Conservation (phyloP, 2,113 vertebrate species). For the Thermophis baileyi region DNA sequence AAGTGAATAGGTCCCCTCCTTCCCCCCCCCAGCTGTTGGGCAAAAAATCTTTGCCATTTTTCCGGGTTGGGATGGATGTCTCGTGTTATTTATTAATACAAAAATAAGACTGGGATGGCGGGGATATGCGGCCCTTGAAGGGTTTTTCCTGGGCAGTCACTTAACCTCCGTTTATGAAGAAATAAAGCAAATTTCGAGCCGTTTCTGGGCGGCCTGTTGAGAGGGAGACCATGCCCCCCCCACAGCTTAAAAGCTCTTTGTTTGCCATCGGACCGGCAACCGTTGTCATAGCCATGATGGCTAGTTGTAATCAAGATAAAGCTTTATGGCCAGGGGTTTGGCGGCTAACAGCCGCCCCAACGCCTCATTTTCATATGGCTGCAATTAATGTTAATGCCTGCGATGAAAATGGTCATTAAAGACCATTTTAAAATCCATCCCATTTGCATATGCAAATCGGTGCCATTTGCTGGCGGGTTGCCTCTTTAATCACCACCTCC, state of each 20-base stretch:
- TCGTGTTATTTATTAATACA: background rate
- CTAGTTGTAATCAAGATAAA: slow-evolving; percentile 74
- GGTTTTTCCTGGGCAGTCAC: slow-evolving; percentile 63
- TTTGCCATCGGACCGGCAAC: slow-evolving; percentile 68
- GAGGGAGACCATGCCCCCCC: slow-evolving; percentile 35
- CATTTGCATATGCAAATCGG: slow-evolving; percentile 79
- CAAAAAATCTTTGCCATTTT: background rate
- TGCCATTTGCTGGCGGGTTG: slow-evolving; percentile 69
- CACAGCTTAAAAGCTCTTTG: slow-evolving; percentile 73
- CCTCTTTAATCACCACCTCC: slow-evolving; percentile 59
- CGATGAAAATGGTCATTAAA: slow-evolving; percentile 83
- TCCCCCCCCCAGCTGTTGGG: background rate
- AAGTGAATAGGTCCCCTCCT: slow-evolving; percentile 61
- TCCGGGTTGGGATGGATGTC: background rate
- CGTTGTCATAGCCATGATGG: slow-evolving; percentile 64
- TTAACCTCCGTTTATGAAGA: slow-evolving; percentile 78
- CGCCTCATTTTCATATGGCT: slow-evolving; percentile 78
- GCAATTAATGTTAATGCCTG: slow-evolving; percentile 81
- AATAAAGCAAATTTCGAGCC: slow-evolving; percentile 79
- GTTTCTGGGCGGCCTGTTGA: slow-evolving; percentile 67
- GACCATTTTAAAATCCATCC: slow-evolving; percentile 87
- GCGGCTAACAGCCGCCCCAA: slow-evolving; percentile 76
- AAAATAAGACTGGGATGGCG: slow-evolving; percentile 4
- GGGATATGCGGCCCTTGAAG: slow-evolving; percentile 25
- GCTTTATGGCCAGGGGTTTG: slow-evolving; percentile 70